Base-by-base conservation (phyloP, 2,888 invertebrate species). In the Nemoura dubitans region DNA sequence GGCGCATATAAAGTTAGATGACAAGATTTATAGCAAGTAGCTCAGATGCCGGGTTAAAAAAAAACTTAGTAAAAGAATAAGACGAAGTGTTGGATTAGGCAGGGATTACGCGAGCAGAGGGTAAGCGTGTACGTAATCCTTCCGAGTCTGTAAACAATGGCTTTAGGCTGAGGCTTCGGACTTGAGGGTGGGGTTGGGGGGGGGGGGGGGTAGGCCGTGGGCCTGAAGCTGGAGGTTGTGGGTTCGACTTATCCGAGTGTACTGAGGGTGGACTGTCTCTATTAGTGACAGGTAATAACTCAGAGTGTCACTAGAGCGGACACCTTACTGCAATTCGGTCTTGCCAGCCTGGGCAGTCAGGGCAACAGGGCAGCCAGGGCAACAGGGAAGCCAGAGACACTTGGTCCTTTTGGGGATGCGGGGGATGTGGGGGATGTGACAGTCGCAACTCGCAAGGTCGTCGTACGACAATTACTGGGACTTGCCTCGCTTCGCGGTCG, bases 41-140 rank as follows among this genome's bases (percentile, higher is more conserved):
- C 28, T 78, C 78, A 78, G 78, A 21, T 78, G 78, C 78, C 78
- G 28, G 26, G 83, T 36, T 42, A 76, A 84, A 25, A 76, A 84
- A 76, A 84, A 84, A 84, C 28, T 84, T 59, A 59, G 26, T 84
- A 16, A 84, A 84, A 84, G 84, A 84, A 84, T 84, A 84, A 84
- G 84, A 84, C 59, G 28, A 84, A 84, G 84, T 84, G 84, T 84
- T 28, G 84, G 84, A 84, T 84, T 84, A 84, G 29, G 29, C 29
- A 59, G 76, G 84, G 84, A 43, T 84, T 84, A 84, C 76, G 43
- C 14, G 26, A 84, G 84, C 29, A 84, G 59, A 84, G 84, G 84
- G 59, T 59, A 84, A 84, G 76, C 76, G 84, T 76, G 29, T 29
- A 59, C 28, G 84, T 84, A 84, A 84, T 84, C 84, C 84, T 76